These are phyloP conservation scores for Mamestra brassicae DNA, from an alignment of 2,888 invertebrate species.

Conservation along the genomic window DNA sequence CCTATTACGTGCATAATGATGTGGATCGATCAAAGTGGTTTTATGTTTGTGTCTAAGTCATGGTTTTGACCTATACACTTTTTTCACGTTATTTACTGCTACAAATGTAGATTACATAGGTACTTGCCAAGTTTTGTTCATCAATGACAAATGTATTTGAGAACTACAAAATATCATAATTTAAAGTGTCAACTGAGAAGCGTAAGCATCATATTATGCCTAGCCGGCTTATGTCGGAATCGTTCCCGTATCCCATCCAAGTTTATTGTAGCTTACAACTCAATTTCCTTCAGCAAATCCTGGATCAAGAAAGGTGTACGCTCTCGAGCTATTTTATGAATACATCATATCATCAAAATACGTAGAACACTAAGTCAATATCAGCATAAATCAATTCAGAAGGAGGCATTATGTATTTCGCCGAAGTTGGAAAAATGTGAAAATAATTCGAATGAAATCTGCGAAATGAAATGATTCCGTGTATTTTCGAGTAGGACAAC, in stretches of 20 bases:
- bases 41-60: neutral
- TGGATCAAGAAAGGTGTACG: conserved; percentile 80
- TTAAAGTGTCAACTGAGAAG: conserved; percentile 62
- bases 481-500: neutral
- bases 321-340: conserved; percentile 79
- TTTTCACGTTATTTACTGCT: neutral
- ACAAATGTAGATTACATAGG: too few relatives aligned
- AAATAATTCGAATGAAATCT: neutral
- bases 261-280: conserved; percentile 83
- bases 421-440: neutral
- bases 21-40: conserved; percentile 25
- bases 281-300: conserved; percentile 84
- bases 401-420: conserved; percentile 1
- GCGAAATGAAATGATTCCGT: conserved; percentile 1
- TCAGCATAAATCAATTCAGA: conserved; percentile 21
- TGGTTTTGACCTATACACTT: neutral
- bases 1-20: conserved; percentile 47
- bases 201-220: conserved; percentile 72
- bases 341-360: conserved; percentile 70
- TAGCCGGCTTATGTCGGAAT: conserved; percentile 74
- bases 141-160: too few relatives aligned
- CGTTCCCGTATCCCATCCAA: conserved; percentile 74
- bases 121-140: too few relatives aligned
- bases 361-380: conserved; percentile 32
- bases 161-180: neutral